Evolutionary conservation across 1,140 invertebrate species (phyloP).

Genomic region (Euborellia annulipes): DNA sequence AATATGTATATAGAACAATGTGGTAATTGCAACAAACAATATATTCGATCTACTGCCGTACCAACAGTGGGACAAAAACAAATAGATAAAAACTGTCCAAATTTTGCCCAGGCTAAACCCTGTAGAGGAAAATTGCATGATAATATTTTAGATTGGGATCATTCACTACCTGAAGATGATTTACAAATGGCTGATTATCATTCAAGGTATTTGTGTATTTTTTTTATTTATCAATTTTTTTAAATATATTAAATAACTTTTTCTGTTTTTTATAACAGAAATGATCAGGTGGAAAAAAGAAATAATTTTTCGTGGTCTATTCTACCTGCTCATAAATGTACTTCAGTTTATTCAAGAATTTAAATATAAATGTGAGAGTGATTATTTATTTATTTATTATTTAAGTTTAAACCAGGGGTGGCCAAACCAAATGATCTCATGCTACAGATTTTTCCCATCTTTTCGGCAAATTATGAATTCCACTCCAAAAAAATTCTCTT

Average conservation of each 20-base stretch:
- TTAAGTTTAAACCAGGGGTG: too few species aligned
- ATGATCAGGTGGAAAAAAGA: too few species aligned
- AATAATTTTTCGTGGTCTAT: too few species aligned
- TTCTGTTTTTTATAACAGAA: too few species aligned
- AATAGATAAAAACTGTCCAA: constrained; percentile 57
- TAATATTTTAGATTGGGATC: constrained; percentile 97
- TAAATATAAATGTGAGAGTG: too few species aligned
- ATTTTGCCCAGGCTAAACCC: constrained; percentile 38
- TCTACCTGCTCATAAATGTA: too few species aligned
- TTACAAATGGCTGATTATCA: constrained; percentile 71
- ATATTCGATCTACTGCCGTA: constrained; percentile 60
- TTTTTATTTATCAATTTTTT: constrained; percentile 5
- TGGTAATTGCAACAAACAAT: constrained; percentile 76
- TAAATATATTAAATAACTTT: constrained; percentile 7
- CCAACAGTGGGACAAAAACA: constrained; percentile 83
- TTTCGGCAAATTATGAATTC: too few species aligned
- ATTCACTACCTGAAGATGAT: constrained; percentile 81
- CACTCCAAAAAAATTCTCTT: too few species aligned
- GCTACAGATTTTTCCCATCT: too few species aligned
- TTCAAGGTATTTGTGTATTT: constrained; percentile 51
- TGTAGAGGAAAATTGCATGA: constrained; percentile 80
- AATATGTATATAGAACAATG: constrained; percentile 97
- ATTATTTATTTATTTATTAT: too few species aligned
- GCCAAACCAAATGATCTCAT: too few species aligned
- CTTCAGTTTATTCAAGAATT: too few species aligned